Percentiles rank a stretch among this genome's conserved stretches.
Conservation (phyloP, 2,113 vertebrate species). For the Ardeotis arabs region DNA sequence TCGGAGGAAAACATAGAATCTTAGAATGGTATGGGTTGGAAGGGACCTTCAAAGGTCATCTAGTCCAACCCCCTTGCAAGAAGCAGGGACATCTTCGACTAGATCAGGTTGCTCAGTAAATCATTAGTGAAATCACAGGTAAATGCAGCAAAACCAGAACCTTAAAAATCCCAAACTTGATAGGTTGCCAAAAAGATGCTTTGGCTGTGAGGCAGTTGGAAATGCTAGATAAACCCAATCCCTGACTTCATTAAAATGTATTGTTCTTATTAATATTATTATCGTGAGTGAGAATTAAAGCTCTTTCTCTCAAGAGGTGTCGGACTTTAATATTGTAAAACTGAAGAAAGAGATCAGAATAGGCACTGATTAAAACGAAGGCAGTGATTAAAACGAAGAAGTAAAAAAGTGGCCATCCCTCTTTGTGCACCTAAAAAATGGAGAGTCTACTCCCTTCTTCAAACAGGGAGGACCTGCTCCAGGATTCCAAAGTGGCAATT, state of each 20-base stretch:
- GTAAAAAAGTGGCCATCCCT: neutral
- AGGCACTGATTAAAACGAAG: constrained; percentile 6
- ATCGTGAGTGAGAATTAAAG: neutral
- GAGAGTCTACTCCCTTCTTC: neutral
- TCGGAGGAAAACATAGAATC: neutral
- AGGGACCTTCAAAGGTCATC: too few relatives aligned
- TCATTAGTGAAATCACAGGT: neutral
- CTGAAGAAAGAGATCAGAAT: neutral
- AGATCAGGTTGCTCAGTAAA: neutral
- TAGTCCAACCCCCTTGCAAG: too few relatives aligned
- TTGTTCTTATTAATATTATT: neutral
- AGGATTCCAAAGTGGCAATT: neutral
- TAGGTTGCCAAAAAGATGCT: neutral
- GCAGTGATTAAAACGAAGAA: constrained; percentile 3
- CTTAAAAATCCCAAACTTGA: neutral
- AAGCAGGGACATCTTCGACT: too few relatives aligned
- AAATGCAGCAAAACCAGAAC: neutral
- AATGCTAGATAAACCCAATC: neutral
- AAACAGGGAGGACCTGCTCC: constrained; percentile 10
- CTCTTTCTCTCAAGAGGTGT: neutral
- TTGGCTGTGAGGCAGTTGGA: neutral
- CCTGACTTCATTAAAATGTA: neutral
- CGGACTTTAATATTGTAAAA: neutral
- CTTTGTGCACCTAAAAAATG: neutral
- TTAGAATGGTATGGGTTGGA: too few relatives aligned